Percentiles rank a stretch among this genome's conserved stretches.
These are phyloP conservation scores for Calosoma granatense DNA, from an alignment of 1,140 invertebrate species.

Conservation along the genomic window DNA sequence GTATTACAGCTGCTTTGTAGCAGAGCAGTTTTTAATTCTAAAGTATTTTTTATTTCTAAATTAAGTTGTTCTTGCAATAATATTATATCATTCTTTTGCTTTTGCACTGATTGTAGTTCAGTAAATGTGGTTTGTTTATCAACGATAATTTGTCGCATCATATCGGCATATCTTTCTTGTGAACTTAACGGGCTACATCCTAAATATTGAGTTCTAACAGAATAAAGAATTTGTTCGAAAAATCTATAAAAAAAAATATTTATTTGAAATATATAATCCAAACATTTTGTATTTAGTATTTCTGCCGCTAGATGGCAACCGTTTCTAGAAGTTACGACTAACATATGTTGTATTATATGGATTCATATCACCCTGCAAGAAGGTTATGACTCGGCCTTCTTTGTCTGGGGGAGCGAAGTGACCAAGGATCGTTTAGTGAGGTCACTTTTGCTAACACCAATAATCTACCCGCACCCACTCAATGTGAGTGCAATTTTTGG, in stretches of 20 bases:
- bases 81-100: slow-evolving; percentile 24
- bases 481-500: slow-evolving; percentile 24
- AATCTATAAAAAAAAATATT: slow-evolving; percentile 20
- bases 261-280: slow-evolving; percentile 6
- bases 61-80: slow-evolving; percentile 31
- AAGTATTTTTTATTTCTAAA: slow-evolving; percentile 10
- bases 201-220: slow-evolving; percentile 29
- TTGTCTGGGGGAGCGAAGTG: slow-evolving; percentile 26
- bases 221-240: slow-evolving; percentile 28
- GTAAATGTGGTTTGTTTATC: slow-evolving; percentile 24
- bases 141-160: slow-evolving; percentile 20
- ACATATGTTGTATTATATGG: background rate
- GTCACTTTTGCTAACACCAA: slow-evolving; percentile 23
- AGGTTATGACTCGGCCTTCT: slow-evolving; percentile 16
- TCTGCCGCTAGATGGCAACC: background rate
- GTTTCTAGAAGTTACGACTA: background rate
- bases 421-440: slow-evolving; percentile 24
- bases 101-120: slow-evolving; percentile 22
- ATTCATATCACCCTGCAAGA: background rate
- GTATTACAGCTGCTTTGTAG: background rate
- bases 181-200: slow-evolving; percentile 28
- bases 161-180: slow-evolving; percentile 25
- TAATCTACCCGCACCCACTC: slow-evolving; percentile 16
- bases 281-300: background rate
- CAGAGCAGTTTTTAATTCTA: background rate